These are phyloP conservation scores for Pholis gunnellus DNA, from an alignment of 2,113 vertebrate species.

Conservation along the genomic window DNA sequence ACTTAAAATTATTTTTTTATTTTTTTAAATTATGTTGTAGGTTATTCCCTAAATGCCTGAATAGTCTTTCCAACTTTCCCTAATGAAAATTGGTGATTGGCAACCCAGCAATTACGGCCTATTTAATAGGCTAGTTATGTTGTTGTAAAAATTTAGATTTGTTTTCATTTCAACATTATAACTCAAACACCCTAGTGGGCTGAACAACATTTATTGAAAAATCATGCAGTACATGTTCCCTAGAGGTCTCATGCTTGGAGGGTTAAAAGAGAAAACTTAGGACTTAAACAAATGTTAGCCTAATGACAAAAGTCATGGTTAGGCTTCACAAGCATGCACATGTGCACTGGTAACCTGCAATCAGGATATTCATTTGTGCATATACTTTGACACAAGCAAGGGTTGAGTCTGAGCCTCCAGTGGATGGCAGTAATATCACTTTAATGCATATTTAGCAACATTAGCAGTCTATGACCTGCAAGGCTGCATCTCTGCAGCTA, in stretches of 20 bases:
- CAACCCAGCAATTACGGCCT: neutral
- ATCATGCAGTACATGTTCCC: neutral
- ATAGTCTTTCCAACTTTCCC: neutral
- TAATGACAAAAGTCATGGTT: neutral
- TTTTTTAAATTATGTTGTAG: neutral
- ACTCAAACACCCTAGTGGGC: too few relatives aligned
- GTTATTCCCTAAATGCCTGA: neutral
- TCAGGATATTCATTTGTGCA: too few relatives aligned
- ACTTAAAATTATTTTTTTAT: too few relatives aligned
- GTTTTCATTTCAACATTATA: too few relatives aligned
- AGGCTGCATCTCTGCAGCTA: neutral
- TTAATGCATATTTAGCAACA: neutral
- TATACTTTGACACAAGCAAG: neutral
- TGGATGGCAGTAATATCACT: constrained; percentile 13
- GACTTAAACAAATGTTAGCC: neutral
- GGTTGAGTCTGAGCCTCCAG: neutral
- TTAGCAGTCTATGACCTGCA: neutral
- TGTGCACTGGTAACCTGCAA: neutral
- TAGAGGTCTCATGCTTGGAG: neutral
- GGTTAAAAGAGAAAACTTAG: neutral
- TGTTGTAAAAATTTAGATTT: neutral
- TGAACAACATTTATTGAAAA: neutral
- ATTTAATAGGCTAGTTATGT: neutral
- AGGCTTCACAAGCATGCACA: neutral
- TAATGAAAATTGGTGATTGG: neutral